Conservation (phyloP, 2,113 vertebrate genomes). For the Ictalurus punctatus region DNA sequence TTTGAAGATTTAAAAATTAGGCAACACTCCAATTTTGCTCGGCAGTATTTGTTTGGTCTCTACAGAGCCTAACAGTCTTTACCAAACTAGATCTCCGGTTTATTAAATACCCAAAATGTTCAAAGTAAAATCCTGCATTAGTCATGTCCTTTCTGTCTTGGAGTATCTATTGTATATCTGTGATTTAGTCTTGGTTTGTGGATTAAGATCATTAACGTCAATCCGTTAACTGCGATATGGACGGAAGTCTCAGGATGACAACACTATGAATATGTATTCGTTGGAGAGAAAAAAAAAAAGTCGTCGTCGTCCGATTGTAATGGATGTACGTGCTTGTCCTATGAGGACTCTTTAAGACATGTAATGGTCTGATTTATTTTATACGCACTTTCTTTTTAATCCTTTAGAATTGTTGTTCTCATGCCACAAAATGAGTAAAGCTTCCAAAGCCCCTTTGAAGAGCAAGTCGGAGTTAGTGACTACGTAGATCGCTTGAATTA, state of each 20-base stretch:
- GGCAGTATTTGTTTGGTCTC: background rate
- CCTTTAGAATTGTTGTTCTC: background rate
- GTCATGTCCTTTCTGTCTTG: background rate
- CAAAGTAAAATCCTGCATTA: background rate
- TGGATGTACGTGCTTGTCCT: conserved; percentile 10
- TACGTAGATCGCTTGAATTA: background rate
- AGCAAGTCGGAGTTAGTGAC: background rate
- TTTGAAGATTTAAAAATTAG: background rate
- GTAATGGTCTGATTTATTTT: conserved; percentile 19
- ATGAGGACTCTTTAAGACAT: background rate
- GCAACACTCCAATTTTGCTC: too few relatives aligned
- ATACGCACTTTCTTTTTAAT: conserved; percentile 40
- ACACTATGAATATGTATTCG: background rate
- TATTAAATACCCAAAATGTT: background rate
- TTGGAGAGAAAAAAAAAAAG: background rate
- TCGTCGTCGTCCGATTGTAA: background rate
- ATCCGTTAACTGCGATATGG: background rate
- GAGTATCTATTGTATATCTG: background rate
- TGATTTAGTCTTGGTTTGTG: background rate
- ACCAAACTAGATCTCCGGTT: background rate
- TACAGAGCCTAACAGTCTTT: background rate
- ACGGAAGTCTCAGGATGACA: background rate
- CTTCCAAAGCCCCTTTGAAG: background rate
- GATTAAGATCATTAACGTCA: background rate
- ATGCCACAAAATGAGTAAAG: conserved; percentile 21